These are phyloP conservation scores for Piprites chloris DNA, from an alignment of 2,113 vertebrate genomes.

Conservation along the genomic window DNA sequence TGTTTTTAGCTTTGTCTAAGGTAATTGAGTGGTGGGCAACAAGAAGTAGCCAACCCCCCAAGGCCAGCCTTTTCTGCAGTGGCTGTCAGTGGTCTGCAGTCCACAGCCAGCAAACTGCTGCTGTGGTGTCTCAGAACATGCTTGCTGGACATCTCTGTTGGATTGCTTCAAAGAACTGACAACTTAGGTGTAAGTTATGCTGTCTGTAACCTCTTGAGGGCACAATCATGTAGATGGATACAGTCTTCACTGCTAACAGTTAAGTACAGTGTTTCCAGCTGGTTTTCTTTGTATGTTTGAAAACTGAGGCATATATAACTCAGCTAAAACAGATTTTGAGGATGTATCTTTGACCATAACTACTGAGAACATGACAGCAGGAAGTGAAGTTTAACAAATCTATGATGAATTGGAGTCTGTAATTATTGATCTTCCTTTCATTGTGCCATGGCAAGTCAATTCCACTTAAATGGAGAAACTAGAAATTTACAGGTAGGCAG, in stretches of 20 bases:
- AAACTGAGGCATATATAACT: neutral
- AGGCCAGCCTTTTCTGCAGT: neutral
- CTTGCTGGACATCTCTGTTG: neutral
- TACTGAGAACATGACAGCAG: neutral
- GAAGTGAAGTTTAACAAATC: slow-evolving; percentile 47
- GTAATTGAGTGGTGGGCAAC: neutral
- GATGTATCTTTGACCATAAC: neutral
- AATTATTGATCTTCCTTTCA: slow-evolving; percentile 40
- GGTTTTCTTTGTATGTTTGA: neutral
- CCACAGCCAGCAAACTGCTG: neutral
- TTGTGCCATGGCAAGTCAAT: slow-evolving; percentile 7
- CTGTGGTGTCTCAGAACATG: neutral
- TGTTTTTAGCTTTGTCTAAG: neutral
- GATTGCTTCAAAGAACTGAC: neutral
- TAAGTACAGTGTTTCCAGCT: neutral
- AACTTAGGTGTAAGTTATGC: slow-evolving; percentile 1
- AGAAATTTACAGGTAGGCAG: slow-evolving; percentile 3
- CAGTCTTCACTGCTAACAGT: neutral
- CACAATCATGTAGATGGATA: slow-evolving; percentile 30
- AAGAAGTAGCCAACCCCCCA: neutral
- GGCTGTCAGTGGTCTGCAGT: neutral
- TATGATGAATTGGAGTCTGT: neutral
- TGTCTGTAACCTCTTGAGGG: slow-evolving; percentile 47
- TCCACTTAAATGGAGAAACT: neutral
- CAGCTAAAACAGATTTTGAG: neutral